A percentile compares a stretch with the other conserved stretches of the same genome.
Conservation (phyloP, 1,140 invertebrate species). For the Apocrypta bakeri region DNA sequence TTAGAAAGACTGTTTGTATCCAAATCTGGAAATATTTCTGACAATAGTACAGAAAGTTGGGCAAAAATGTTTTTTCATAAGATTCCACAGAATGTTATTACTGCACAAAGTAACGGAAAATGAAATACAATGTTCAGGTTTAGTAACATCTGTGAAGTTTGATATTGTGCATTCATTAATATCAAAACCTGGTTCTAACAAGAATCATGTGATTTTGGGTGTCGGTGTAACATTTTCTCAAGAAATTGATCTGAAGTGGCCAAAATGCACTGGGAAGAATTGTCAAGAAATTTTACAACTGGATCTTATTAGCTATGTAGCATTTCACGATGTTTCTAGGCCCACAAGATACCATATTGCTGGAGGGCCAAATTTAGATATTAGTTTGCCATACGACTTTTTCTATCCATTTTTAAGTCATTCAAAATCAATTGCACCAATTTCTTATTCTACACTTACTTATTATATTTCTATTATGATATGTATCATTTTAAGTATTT, state of each 20-base stretch:
- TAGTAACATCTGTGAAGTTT: conserved; percentile 74
- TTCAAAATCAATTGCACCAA: conserved; percentile 42
- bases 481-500: conserved; percentile 16
- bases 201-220: conserved; percentile 68
- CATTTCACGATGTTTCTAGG: conserved; percentile 78
- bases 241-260: conserved; percentile 63
- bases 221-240: conserved; percentile 64
- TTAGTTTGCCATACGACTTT: conserved; percentile 81
- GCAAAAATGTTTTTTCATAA: conserved; percentile 71
- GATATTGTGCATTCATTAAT: conserved; percentile 72
- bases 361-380: conserved; percentile 77
- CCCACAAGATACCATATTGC: conserved; percentile 75
- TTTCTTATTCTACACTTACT: conserved; percentile 20
- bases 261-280: conserved; percentile 60
- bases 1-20: conserved; percentile 73
- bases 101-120: conserved; percentile 59
- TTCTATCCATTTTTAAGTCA: conserved; percentile 80
- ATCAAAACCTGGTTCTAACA: conserved; percentile 62
- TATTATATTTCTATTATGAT: conserved; percentile 17
- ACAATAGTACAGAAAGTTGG: conserved; percentile 75
- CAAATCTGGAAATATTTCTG: conserved; percentile 77
- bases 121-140: conserved; percentile 67
- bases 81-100: conserved; percentile 59
- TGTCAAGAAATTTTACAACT: conserved; percentile 61
- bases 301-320: conserved; percentile 72